Evolutionary conservation across 2,113 vertebrate species (phyloP), one percentile per base, ranked within the genome.

Genomic region (Sarotherodon lohbergeri): DNA sequence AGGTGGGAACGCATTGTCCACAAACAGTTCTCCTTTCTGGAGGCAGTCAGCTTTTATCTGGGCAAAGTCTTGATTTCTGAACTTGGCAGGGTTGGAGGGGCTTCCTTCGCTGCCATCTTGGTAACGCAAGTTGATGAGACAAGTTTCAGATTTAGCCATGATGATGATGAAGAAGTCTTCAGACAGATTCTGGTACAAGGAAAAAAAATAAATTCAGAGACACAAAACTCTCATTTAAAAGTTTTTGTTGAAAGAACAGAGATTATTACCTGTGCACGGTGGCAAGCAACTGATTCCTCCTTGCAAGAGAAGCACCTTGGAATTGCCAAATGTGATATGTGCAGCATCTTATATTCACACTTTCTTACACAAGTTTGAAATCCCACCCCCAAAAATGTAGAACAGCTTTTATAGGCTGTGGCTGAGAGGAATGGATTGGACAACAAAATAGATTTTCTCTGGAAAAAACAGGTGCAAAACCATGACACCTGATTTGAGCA

Each of bases 1-100:
- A 1, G 92, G 91, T 13, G 92, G 92, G 82, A 94, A 94, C 34
- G 27, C 76, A 4, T 3, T 10, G 82, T 93, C 94, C 46, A 88
- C 76, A 63, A 93, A 94, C 19, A 46, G 57, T 4, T 0, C 24
- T 10, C 14, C 0, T 24, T 12, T 55, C 6, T 3, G 22, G 34
- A 16, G 17, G 59, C 12, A 1, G 41, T 16, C 6, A 1, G 61
- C 84, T 34, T 78, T 93, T 83, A 94, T 89, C 43, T 91, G 83
- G 0, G 46, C 17, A 1, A 57, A 93, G 76, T 93, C 91, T 4
- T 94, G 94, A 66, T 84, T 39, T 10, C 84, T 83, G 27, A 50
- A 94, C 73, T 82, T 92, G 9, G 68, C 86, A 3, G 94, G 92
- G 54, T 92, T 94, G 63, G 83, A 82, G 17, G 81, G 1, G 39